Base-by-base conservation (phyloP, 2,888 invertebrate genomes). In the Rhyacophila evoluta region DNA sequence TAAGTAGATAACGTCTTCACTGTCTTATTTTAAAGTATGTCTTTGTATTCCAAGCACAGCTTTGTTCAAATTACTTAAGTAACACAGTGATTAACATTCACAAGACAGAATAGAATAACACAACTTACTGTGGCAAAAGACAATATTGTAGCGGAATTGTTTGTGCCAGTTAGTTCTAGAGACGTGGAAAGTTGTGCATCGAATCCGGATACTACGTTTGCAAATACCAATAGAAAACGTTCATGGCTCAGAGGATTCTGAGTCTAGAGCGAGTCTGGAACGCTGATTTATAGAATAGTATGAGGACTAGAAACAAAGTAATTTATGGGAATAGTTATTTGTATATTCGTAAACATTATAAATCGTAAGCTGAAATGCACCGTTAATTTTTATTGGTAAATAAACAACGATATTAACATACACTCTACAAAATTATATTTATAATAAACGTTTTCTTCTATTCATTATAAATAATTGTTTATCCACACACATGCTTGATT, bases 131-230 rank as follows among this genome's bases (percentile, higher is more conserved):
- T 19, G 55, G n/a, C 75, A 68, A 75, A 73, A 75, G 68, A 75
- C 75, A 75, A 75, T 75, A 75, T 68, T 75, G 75, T 68, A 75
- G 33, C n/a, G 8, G 29, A 36, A 67, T 75, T 75, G 75, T 75
- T 75, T 75, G 75, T 68, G 75, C 12, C 75, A 75, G 75, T 75
- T 75, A 19, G 55, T 19, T 55, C 55, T 55, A 19, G 41, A 25
- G 41, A 41, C 11, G n/a, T n/a, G 41, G 28, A 74, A 74, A 74
- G 39, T 74, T 74, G 19, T 27, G 38, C 74, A 28, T 41, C 41
- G 38, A 37, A 33, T 19, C 37, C 28, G 38, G 72, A 27, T 37
- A 37, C 1, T 27, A 25, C 38, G 72, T 27, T 72, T 72, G n/a
- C 25, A 36, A 41, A 28, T 55, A 38, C 41, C 41, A 55, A 74